phyloP scores from a whole-genome alignment of 2,888 invertebrate genomes.

The Dicranocentrus wangi region DNA sequence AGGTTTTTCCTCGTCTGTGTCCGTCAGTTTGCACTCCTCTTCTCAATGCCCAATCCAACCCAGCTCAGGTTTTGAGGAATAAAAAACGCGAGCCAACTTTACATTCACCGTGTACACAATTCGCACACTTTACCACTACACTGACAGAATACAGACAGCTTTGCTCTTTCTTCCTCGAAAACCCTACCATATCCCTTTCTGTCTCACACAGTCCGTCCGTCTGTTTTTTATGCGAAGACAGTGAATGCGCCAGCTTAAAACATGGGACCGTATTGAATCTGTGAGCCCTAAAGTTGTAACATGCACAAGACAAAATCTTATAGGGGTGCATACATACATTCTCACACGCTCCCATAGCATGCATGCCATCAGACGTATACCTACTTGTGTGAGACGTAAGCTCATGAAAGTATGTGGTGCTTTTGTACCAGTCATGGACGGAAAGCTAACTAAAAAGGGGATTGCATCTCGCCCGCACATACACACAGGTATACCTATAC shows the following conservation, averaged over 20 bases:
- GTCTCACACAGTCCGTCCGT: too few relatives aligned
- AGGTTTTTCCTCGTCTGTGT: constrained; percentile 5
- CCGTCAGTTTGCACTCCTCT: not conserved
- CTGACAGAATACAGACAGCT: constrained; percentile 4
- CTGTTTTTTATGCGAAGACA: too few relatives aligned
- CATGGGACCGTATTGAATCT: too few relatives aligned
- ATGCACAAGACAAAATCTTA: too few relatives aligned
- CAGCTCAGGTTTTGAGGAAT: too few relatives aligned
- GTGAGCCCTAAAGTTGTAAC: too few relatives aligned
- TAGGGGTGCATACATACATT: too few relatives aligned
- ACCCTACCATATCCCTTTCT: not conserved
- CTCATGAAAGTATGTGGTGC: constrained; percentile 13
- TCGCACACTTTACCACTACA: not conserved
- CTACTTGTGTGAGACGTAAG: not conserved
- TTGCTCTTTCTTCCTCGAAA: constrained; percentile 1
- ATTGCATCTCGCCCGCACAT: not conserved
- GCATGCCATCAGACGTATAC: constrained; percentile 3
- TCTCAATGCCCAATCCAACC: not conserved
- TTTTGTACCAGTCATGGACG: not conserved
- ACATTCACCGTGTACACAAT: constrained; percentile 13
- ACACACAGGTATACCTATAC: too few relatives aligned
- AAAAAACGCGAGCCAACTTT: not conserved
- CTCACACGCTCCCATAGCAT: not conserved
- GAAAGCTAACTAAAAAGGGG: constrained; percentile 1
- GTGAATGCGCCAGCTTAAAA: too few relatives aligned